phyloP scores from a whole-genome alignment of 1,140 invertebrate species.

The Drosophila kohkoa region DNA sequence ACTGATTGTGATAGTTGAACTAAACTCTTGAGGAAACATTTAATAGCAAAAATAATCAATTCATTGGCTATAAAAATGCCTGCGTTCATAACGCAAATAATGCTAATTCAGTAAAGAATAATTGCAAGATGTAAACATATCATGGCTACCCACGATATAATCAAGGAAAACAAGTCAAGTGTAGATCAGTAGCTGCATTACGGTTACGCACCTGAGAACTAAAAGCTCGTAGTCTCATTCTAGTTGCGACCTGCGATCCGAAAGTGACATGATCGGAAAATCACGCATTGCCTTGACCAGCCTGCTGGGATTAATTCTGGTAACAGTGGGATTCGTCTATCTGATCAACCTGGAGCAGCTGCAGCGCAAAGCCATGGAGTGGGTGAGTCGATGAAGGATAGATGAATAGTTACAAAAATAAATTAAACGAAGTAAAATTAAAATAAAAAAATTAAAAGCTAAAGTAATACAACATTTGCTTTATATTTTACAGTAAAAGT shows the following conservation, averaged over 20 bases:
- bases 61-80: no score
- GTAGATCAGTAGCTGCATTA: neutral
- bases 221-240: constrained; percentile 9
- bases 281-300: constrained; percentile 57
- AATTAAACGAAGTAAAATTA: neutral
- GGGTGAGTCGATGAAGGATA: constrained; percentile 29
- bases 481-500: no score
- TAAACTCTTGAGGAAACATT: no score
- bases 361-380: constrained; percentile 49
- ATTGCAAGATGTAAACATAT: no score
- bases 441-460: no score
- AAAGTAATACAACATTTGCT: no score
- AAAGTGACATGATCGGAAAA: constrained; percentile 61
- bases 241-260: constrained; percentile 1
- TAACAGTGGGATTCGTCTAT: constrained; percentile 28
- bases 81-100: no score
- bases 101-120: no score
- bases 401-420: no score
- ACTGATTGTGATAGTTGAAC: no score
- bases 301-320: constrained; percentile 50
- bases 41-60: no score
- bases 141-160: neutral
- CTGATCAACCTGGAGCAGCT: constrained; percentile 55
- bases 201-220: no score
- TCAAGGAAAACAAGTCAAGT: constrained; percentile 17